Conservation (phyloP, 2,797 vertebrate genomes). For the Diplodus sargus region DNA sequence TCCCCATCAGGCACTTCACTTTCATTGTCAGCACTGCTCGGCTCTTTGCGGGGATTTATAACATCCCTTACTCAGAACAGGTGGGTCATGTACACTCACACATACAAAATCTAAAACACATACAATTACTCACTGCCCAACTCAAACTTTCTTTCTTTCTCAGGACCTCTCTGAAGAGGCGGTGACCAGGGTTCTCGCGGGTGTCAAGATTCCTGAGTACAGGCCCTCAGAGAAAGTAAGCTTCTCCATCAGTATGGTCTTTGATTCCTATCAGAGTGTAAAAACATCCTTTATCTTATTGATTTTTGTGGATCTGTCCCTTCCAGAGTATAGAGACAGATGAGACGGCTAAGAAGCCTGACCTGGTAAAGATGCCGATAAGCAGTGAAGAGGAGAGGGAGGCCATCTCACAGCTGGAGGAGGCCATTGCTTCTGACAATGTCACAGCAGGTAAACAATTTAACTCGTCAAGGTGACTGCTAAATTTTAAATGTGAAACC, state of each 20-base stretch:
- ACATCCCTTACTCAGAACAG: slow-evolving; percentile 91
- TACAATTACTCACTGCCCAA: neutral
- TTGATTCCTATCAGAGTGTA: neutral
- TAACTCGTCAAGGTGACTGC: neutral
- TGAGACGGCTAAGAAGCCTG: slow-evolving; percentile 93
- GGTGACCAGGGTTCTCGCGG: slow-evolving; percentile 85
- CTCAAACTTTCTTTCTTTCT: neutral
- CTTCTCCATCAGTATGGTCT: neutral
- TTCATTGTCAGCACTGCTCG: slow-evolving; percentile 93
- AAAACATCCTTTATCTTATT: neutral
- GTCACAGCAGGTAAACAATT: slow-evolving; percentile 86
- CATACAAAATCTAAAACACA: neutral
- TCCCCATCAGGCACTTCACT: slow-evolving; percentile 88
- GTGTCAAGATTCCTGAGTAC: slow-evolving; percentile 92
- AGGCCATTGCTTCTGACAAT: slow-evolving; percentile 84
- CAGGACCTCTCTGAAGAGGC: slow-evolving; percentile 90
- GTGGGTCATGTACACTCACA: slow-evolving; percentile 69
- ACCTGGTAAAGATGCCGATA: slow-evolving; percentile 87
- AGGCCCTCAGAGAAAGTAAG: slow-evolving; percentile 93
- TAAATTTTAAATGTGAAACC: neutral
- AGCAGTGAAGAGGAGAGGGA: slow-evolving; percentile 97
- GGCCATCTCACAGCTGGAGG: slow-evolving; percentile 90
- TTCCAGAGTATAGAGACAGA: slow-evolving; percentile 94
- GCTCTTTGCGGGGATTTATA: slow-evolving; percentile 91
- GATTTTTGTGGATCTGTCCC: slow-evolving; percentile 16